Evolutionary conservation across 2,113 vertebrate species (phyloP), one percentile per base, ranked within the genome.

Genomic region (Mobula hypostoma): DNA sequence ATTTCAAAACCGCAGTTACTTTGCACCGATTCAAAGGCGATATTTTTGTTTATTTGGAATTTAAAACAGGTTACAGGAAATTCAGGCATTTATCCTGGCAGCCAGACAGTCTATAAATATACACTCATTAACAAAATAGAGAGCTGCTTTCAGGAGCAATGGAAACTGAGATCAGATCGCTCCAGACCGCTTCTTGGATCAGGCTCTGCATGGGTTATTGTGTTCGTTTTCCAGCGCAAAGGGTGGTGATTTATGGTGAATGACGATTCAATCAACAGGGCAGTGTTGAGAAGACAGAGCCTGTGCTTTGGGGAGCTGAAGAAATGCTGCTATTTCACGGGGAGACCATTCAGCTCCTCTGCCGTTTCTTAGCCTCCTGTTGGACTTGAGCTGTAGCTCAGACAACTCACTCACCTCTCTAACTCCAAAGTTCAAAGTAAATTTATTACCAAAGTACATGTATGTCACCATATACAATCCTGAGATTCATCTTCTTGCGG

Each of bases 41-140:
- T 68, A 11, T 91, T 70, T 91, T 7, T 91, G 88, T 91, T 32
- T 70, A 19, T 70, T 91, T 91, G 87, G 61, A 91, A n/a, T 91
- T 91, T 32, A 24, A 70, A 24, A 29, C 61, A n/a, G 63, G 32
- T 32, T 36, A 36, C 88, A 70, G 88, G 88, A 70, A 70, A 63
- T 27, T 90, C 6, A 70, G 7, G 63, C 32, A 36, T 91, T 70
- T 21, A n/a, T 70, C 15, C n/a, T 88, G 85, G 58, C n/a, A 27
- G 61, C 58, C 29, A 61, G 85, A 63, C 85, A 4, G 29, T 70
- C 27, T 91, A 32, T 70, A 91, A 91, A 91, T 91, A 91, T 91
- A 91, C 88, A 91, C 29, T 36, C 36, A 91, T 91, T 68, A 70
- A 68, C 1, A n/a, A 91, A 32, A 91, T 68, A 91, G 85, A 88